phyloP scores from a whole-genome alignment of 2,113 vertebrate genomes.

The Peromyscus leucopus region DNA sequence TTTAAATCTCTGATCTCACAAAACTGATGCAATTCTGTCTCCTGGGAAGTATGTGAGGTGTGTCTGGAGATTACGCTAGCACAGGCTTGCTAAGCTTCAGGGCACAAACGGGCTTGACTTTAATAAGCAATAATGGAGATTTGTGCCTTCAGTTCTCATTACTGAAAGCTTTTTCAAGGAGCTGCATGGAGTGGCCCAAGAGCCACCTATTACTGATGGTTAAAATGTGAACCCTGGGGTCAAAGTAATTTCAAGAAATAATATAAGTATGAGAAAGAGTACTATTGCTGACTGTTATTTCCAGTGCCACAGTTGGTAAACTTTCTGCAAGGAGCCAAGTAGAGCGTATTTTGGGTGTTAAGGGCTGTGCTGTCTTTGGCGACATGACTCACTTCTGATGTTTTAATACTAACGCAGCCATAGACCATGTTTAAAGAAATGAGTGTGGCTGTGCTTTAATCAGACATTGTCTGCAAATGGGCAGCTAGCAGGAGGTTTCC shows the following conservation, averaged over 20 bases:
- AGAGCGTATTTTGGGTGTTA: not conserved
- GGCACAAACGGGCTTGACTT: conserved; percentile 32
- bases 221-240: conserved; percentile 54
- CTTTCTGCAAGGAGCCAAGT: not conserved
- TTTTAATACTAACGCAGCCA: conserved; percentile 32
- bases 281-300: not conserved
- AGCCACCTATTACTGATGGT: not conserved
- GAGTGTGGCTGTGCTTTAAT: not conserved
- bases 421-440: not conserved
- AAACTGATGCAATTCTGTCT: conserved; percentile 37
- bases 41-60: conserved; percentile 38
- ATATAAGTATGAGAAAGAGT: conserved; percentile 43
- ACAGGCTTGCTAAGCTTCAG: not conserved
- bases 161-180: conserved; percentile 57
- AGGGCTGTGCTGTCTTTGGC: not conserved
- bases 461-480: not conserved
- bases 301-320: not conserved
- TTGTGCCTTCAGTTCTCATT: conserved; percentile 47
- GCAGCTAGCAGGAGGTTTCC: not conserved
- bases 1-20: not conserved
- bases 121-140: conserved; percentile 45
- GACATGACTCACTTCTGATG: not conserved
- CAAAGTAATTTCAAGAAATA: conserved; percentile 61
- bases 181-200: not conserved
- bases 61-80: not conserved